Evolutionary conservation across 2,113 vertebrate species (phyloP), one percentile per base, ranked within the genome.

Genomic region (Gracilinanus agilis): DNA sequence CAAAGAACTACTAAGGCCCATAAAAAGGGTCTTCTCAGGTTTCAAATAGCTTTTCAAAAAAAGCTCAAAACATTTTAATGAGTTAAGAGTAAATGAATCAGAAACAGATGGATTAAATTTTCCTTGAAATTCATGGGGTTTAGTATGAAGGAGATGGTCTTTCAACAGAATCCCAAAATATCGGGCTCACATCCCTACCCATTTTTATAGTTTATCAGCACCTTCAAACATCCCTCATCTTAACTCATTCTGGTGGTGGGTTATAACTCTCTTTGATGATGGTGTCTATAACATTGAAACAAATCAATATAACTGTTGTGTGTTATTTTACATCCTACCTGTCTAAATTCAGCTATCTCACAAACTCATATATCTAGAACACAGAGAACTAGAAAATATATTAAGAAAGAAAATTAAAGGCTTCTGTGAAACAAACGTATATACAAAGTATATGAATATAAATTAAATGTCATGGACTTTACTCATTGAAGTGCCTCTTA

Each of bases 71-170:
- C 88, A 94, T 94, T 96, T 83, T 97, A 97, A 97, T 97, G 96
- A 97, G 96, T 97, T 96, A 96, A 97, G 90, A 94, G 90, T 96
- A 97, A 97, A 96, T 90, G 90, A 97, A 96, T 97, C 94, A 98
- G 93, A 97, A 97, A 94, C 95, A 97, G 93, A 96, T 97, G 97
- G 94, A 95, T 93, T 95, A 98, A 96, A 95, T 98, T 97, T 96
- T 96, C 89, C 96, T 95, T 5, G 88, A 95, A 95, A 96, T 95
- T 97, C 92, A 88, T 92, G 92, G 54, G 44, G 27, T 92, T 97
- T 97, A 94, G 95, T 95, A 95, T 94, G 92, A 92, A 96, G 55
- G 61, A 16, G 75, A 88, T 95, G 94, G 61, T 75, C 94, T 94
- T 90, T 96, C 53, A 91, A 29, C 53, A 95, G 61, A 96, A 88